phyloP scores from a whole-genome alignment of 1,140 invertebrate species.

The Plectus sambesii region DNA sequence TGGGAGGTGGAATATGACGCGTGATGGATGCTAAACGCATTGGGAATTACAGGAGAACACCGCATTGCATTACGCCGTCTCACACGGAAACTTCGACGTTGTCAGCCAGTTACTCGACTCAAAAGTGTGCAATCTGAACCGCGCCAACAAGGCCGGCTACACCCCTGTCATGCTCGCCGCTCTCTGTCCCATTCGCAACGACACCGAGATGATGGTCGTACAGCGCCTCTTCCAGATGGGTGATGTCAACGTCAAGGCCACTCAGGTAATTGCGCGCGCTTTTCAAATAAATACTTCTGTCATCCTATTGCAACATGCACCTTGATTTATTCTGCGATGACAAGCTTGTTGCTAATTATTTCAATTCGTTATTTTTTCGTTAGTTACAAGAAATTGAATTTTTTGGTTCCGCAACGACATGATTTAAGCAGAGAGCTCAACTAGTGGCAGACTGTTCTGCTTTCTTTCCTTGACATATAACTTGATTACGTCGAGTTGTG shows the following conservation, averaged over 20 bases:
- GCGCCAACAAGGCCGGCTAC: conserved; percentile 76
- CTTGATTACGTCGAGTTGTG: too few relatives aligned
- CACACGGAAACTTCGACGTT: conserved; percentile 82
- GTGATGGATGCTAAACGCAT: too few relatives aligned
- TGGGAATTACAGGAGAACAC: conserved; percentile 70
- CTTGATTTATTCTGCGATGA: too few relatives aligned
- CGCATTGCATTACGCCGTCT: conserved; percentile 85
- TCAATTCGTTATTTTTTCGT: conserved; percentile 5
- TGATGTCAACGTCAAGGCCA: conserved; percentile 73
- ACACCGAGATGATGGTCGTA: conserved; percentile 65
- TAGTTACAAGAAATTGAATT: conserved; percentile 5
- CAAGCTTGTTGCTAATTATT: too few relatives aligned
- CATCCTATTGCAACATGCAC: too few relatives aligned
- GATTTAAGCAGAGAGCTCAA: too few relatives aligned
- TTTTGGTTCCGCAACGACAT: too few relatives aligned
- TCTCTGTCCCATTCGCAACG: conserved; percentile 63
- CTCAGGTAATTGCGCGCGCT: conserved; percentile 58
- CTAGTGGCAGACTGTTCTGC: too few relatives aligned
- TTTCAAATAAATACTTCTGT: conserved; percentile 12
- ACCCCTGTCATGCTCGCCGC: conserved; percentile 81
- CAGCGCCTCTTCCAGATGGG: conserved; percentile 67
- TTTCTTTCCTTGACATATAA: too few relatives aligned
- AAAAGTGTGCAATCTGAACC: conserved; percentile 75
- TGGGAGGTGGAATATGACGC: too few relatives aligned
- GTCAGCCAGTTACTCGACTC: conserved; percentile 79